Evolutionary conservation across 2,888 invertebrate genomes (phyloP).

Genomic region (Synergus umbraculus): DNA sequence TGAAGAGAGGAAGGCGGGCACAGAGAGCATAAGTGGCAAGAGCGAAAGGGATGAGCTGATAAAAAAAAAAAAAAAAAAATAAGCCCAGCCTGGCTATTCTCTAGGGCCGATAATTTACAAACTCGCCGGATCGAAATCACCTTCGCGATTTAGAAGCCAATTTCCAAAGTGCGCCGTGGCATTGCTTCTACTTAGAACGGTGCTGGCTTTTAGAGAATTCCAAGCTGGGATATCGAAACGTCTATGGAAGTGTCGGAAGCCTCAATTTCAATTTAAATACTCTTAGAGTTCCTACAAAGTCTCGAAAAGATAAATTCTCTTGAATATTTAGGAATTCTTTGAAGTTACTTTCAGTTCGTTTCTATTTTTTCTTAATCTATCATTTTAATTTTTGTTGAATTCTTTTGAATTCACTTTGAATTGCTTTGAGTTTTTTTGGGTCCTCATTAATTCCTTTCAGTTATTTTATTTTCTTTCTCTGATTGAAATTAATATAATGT

Average conservation of each 20-base stretch:
- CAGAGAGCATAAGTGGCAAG: slow-evolving; percentile 17
- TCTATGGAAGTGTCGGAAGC: slow-evolving; percentile 54
- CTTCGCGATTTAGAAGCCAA: slow-evolving; percentile 72
- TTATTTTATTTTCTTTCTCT: no score
- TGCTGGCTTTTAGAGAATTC: slow-evolving; percentile 63
- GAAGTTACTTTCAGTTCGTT: no score
- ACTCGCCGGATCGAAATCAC: slow-evolving; percentile 69
- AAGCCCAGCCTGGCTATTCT: slow-evolving; percentile 50
- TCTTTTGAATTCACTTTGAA: no score
- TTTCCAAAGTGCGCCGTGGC: slow-evolving; percentile 72
- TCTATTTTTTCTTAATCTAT: no score
- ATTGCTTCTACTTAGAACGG: slow-evolving; percentile 65
- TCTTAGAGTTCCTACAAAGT: slow-evolving; percentile 59
- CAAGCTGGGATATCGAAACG: slow-evolving; percentile 44
- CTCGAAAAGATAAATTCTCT: slow-evolving; percentile 21
- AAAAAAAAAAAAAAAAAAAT: slow-evolving; percentile 31
- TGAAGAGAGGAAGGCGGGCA: slow-evolving; percentile 10
- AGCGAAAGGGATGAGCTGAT: slow-evolving; percentile 28
- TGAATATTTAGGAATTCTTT: no score
- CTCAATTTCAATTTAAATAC: slow-evolving; percentile 74
- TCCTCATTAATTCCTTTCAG: no score
- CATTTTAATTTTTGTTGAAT: no score
- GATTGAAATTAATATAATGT: no score
- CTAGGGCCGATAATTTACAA: slow-evolving; percentile 69
- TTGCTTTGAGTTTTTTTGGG: no score